These are phyloP conservation scores for Lucilia sericata DNA, from an alignment of 1,140 invertebrate species.

Conservation along the genomic window DNA sequence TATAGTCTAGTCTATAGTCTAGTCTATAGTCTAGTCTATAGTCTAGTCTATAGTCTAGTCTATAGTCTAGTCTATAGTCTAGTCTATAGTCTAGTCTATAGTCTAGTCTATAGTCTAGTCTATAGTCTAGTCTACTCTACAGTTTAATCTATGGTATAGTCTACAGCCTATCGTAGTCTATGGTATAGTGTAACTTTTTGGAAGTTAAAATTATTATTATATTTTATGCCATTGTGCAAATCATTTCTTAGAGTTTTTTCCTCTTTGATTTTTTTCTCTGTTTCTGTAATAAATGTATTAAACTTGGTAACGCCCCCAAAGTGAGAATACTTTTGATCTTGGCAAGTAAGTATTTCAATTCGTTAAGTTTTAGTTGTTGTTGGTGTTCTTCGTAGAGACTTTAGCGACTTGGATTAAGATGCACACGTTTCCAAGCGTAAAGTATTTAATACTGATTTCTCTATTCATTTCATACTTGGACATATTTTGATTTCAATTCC, in stretches of 20 bases:
- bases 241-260: background rate
- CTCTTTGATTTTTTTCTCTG: background rate
- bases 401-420: constrained; percentile 31
- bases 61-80: too few species aligned
- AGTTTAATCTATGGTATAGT: too few species aligned
- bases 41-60: too few species aligned
- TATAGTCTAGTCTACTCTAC: too few species aligned
- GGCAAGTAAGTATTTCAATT: constrained; percentile 7
- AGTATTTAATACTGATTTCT: constrained; percentile 1
- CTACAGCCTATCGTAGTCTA: too few species aligned
- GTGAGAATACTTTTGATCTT: constrained; percentile 4
- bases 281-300: constrained; percentile 40
- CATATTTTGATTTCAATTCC: constrained; percentile 40
- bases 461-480: constrained; percentile 3
- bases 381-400: background rate
- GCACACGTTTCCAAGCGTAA: constrained; percentile 9
- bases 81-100: too few species aligned
- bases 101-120: too few species aligned
- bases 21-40: too few species aligned
- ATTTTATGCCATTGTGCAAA: background rate
- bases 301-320: constrained; percentile 26
- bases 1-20: too few species aligned
- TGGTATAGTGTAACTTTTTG: too few species aligned
- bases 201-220: too few species aligned
- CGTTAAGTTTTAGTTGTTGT: background rate